Percentiles rank a stretch among this genome's conserved stretches.
Evolutionary conservation across 2,797 vertebrate species (phyloP).

Genomic region (Microcaecilia unicolor): DNA sequence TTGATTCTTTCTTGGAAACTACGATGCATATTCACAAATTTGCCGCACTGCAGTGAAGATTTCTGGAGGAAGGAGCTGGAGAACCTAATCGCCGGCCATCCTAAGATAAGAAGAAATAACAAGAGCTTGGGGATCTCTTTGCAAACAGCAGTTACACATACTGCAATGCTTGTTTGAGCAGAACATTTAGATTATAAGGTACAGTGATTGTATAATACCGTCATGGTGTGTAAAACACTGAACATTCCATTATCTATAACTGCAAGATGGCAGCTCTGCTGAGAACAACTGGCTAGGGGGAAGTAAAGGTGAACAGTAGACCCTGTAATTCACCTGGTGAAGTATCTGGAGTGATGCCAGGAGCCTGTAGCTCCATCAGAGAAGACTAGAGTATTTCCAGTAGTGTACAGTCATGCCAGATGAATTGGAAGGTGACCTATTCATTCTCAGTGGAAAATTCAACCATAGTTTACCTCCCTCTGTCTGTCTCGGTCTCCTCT

Average conservation of each 20-base stretch:
- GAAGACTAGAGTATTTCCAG: not conserved
- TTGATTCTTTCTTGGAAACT: too few relatives aligned
- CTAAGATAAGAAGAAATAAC: too few relatives aligned
- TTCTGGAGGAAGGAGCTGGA: too few relatives aligned
- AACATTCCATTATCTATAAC: slow-evolving; percentile 1
- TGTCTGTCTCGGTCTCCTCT: not conserved
- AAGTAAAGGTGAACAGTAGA: too few relatives aligned
- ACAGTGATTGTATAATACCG: slow-evolving; percentile 1
- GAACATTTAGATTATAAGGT: slow-evolving; percentile 9
- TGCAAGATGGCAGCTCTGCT: not conserved
- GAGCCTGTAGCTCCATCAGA: not conserved
- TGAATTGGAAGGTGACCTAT: not conserved
- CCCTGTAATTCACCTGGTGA: not conserved
- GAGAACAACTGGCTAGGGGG: too few relatives aligned
- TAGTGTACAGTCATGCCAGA: not conserved
- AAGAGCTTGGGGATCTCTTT: too few relatives aligned
- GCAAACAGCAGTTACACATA: too few relatives aligned
- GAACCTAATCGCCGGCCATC: too few relatives aligned
- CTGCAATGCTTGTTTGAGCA: too few relatives aligned
- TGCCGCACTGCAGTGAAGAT: too few relatives aligned
- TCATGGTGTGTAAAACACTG: slow-evolving; percentile 1
- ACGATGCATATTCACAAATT: too few relatives aligned
- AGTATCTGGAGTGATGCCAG: not conserved
- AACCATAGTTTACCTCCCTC: not conserved
- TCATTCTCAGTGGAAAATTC: slow-evolving; percentile 1